A percentile compares a stretch with the other conserved stretches of the same genome.
Evolutionary conservation across 2,797 vertebrate genomes (phyloP).

Genomic region (Danio tinwini): DNA sequence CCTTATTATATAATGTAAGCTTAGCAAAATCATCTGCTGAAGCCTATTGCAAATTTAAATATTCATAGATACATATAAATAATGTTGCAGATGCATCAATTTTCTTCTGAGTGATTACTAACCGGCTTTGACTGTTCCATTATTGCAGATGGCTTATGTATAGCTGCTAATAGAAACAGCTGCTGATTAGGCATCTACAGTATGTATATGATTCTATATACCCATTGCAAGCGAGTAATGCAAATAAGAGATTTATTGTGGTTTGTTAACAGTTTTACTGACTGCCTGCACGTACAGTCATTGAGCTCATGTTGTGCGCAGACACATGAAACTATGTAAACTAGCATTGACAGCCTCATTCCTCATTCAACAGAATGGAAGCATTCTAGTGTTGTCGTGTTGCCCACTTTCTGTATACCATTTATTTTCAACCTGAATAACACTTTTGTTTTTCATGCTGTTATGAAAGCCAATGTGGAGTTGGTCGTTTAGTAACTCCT

Average conservation of each 20-base stretch:
- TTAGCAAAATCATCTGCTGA: no score
- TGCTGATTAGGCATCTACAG: no score
- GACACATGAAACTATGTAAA: neutral
- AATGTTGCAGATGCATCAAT: no score
- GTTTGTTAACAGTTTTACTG: neutral
- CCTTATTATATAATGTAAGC: no score
- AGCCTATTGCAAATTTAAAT: no score
- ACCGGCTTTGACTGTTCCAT: no score
- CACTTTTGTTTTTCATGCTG: neutral
- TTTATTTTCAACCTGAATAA: neutral
- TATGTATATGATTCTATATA: no score
- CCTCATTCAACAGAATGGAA: neutral
- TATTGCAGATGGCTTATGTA: no score
- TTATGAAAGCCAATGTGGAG: neutral
- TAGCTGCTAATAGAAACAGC: no score
- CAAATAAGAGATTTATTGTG: neutral
- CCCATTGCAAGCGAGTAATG: neutral
- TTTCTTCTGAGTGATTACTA: no score
- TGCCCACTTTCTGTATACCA: neutral
- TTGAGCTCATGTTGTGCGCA: neutral
- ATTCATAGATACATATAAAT: no score
- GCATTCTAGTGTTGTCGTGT: neutral
- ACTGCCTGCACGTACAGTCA: neutral
- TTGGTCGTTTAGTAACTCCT: neutral
- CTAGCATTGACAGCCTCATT: neutral